A percentile compares a stretch with the other conserved stretches of the same genome.
Evolutionary conservation across 2,113 vertebrate species (phyloP).

Genomic region (Excalfactoria chinensis): DNA sequence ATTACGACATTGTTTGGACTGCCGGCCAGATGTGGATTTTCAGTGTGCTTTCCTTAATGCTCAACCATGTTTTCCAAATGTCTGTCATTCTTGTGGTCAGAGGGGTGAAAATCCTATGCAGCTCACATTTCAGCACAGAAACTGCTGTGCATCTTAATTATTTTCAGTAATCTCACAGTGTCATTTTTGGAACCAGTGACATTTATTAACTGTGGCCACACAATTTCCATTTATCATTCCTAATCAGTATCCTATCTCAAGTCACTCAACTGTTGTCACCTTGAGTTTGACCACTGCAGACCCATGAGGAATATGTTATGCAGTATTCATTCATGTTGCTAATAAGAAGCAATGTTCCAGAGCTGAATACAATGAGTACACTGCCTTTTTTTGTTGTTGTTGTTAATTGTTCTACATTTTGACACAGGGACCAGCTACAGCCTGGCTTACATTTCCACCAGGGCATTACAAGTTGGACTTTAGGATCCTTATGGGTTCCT

Average conservation of each 20-base stretch:
- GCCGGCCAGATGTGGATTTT: slow-evolving; percentile 6
- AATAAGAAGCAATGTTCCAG: not conserved
- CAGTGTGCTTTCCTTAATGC: not conserved
- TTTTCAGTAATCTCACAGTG: not conserved
- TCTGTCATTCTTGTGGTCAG: slow-evolving; percentile 2
- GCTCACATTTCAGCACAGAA: not conserved
- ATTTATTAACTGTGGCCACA: not conserved
- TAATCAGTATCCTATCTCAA: not conserved
- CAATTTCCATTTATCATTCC: not conserved
- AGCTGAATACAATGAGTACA: not conserved
- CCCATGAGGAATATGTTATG: not conserved
- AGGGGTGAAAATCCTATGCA: not conserved
- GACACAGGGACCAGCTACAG: not conserved
- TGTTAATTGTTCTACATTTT: not conserved
- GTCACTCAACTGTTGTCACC: not conserved
- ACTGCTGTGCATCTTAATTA: not conserved
- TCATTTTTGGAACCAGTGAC: not conserved
- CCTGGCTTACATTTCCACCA: not conserved
- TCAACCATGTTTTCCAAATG: not conserved
- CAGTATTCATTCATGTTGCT: not conserved
- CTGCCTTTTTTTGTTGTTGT: not conserved
- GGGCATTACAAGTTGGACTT: not conserved
- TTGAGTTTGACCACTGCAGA: not conserved
- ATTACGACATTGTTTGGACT: not conserved
- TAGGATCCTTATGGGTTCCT: too few relatives aligned